Percentiles rank a stretch among this genome's conserved stretches.
These are phyloP conservation scores for Aurelia sp. DNA, from an alignment of 30 jellyfish, hydroid and myxozoan genomes.

Conservation along the genomic window DNA sequence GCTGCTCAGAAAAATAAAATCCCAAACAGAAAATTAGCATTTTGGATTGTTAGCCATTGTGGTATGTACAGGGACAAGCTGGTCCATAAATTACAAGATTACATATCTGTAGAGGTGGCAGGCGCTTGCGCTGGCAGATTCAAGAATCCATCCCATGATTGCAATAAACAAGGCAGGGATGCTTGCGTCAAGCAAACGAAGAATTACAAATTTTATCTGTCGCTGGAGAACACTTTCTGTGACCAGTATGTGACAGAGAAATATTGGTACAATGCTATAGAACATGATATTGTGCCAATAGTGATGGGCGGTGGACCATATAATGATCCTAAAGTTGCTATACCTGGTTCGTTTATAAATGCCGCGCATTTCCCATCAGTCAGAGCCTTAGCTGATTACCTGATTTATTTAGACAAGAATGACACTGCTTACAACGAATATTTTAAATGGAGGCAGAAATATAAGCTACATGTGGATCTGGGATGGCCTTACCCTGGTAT, in stretches of 20 bases:
- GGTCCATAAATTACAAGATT: constrained; percentile 39
- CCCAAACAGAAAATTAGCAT: constrained; percentile 24
- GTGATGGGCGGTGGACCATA: constrained; percentile 85
- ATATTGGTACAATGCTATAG: constrained; percentile 60
- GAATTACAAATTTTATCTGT: constrained; percentile 51
- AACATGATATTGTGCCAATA: constrained; percentile 51
- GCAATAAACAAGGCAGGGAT: constrained; percentile 34
- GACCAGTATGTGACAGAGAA: constrained; percentile 71
- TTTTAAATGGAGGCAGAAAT: constrained; percentile 55
- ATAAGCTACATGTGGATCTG: constrained; percentile 10
- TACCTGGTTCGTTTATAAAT: constrained; percentile 71
- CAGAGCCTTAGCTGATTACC: constrained; percentile 50
- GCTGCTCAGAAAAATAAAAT: constrained; percentile 65
- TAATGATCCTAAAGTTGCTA: constrained; percentile 63
- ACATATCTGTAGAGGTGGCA: constrained; percentile 38
- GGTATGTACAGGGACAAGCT: constrained; percentile 45
- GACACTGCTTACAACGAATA: constrained; percentile 74
- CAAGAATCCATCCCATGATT: not conserved
- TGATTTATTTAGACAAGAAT: constrained; percentile 52
- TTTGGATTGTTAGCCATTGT: constrained; percentile 69
- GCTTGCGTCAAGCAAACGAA: constrained; percentile 19
- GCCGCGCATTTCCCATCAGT: constrained; percentile 51
- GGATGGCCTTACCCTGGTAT: constrained; percentile 67
- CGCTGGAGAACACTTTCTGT: constrained; percentile 71
- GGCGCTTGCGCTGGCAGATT: constrained; percentile 58